Conservation (phyloP, 2,888 invertebrate species). For the Sphecodes monilicornis region DNA sequence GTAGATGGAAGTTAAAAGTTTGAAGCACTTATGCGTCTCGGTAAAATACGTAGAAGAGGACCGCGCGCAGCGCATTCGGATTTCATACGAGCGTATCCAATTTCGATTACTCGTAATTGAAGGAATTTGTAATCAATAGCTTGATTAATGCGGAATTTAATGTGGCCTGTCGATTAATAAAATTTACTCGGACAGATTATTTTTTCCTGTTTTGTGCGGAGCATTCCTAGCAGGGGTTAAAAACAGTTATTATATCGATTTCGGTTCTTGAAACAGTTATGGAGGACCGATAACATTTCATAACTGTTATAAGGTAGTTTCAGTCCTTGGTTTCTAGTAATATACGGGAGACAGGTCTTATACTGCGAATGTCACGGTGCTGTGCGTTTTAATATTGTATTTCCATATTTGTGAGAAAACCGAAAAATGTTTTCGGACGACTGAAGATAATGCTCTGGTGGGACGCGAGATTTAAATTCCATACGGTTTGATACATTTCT, state of each 20-base stretch:
- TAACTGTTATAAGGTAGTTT: too few relatives aligned
- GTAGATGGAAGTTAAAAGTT: slow-evolving; percentile 44
- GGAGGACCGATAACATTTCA: too few relatives aligned
- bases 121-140: slow-evolving; percentile 31
- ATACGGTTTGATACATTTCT: slow-evolving; percentile 50
- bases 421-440: slow-evolving; percentile 58
- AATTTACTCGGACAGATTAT: background rate
- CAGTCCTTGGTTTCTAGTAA: background rate
- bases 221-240: too few relatives aligned
- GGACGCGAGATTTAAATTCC: slow-evolving; percentile 56
- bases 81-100: slow-evolving; percentile 47
- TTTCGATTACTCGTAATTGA: slow-evolving; percentile 42
- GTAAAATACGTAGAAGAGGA: slow-evolving; percentile 43
- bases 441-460: slow-evolving; percentile 34
- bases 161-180: background rate
- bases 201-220: background rate
- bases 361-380: slow-evolving; percentile 35
- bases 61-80: slow-evolving; percentile 33
- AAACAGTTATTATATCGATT: too few relatives aligned
- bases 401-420: slow-evolving; percentile 43
- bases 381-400: slow-evolving; percentile 72
- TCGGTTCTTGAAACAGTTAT: too few relatives aligned
- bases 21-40: slow-evolving; percentile 35
- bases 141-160: slow-evolving; percentile 1
- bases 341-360: background rate